These are phyloP conservation scores for Cephalopholis sonnerati DNA, from an alignment of 2,113 vertebrate species.

Conservation along the genomic window DNA sequence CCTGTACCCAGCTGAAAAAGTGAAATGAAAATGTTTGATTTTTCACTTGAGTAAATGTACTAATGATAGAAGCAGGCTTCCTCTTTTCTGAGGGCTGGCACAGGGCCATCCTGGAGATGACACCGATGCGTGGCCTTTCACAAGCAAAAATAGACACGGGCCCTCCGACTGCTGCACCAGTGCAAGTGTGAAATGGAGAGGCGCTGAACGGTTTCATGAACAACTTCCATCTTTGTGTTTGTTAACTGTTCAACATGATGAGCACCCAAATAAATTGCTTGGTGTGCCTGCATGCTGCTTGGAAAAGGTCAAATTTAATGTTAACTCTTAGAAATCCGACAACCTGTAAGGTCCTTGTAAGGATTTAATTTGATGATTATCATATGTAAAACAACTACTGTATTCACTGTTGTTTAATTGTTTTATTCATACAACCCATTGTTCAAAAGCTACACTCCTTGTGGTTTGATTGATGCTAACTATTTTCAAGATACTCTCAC, in stretches of 20 bases:
- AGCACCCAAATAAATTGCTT: not conserved
- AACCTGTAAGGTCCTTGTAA: too few species aligned
- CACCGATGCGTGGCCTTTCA: conserved; percentile 26
- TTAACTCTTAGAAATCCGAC: not conserved
- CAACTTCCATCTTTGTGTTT: not conserved
- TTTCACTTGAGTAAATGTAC: conserved; percentile 73
- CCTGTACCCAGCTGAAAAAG: conserved; percentile 64
- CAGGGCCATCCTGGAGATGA: not conserved
- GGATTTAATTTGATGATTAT: too few species aligned
- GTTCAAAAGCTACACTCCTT: too few species aligned
- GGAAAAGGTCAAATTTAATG: not conserved
- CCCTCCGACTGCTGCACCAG: conserved; percentile 7
- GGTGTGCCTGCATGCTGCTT: not conserved
- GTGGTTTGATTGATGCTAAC: too few species aligned
- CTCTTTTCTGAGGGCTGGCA: conserved; percentile 66
- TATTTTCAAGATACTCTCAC: too few species aligned
- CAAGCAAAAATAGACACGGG: conserved; percentile 23
- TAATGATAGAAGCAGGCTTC: conserved; percentile 66
- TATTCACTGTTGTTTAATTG: too few species aligned
- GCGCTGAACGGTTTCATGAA: not conserved
- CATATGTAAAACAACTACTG: too few species aligned
- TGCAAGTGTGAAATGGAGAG: conserved; percentile 30
- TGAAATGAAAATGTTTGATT: conserved; percentile 78
- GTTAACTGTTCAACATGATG: not conserved
- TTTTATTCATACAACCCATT: too few species aligned